Base-by-base conservation (phyloP, 2,888 invertebrate genomes). In the Malthinus seriepunctatus region DNA sequence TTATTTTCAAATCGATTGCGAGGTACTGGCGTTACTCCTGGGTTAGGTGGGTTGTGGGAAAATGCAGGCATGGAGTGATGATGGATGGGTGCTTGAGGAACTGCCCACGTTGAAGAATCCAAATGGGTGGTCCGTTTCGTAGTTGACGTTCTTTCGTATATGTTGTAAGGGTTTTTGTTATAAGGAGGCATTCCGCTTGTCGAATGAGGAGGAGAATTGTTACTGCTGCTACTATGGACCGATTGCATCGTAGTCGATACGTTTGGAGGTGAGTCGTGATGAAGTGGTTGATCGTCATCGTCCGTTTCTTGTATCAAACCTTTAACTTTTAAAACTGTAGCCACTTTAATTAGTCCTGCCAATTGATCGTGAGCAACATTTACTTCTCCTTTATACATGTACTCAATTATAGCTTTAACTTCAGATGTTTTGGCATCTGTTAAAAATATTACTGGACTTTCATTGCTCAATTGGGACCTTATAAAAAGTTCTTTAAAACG, bases 331-430 rank as follows among this genome's bases (percentile, higher is more conserved):
- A 87, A 72, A 5, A 82, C 80, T 68, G 84, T 82, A 0, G 86
- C 87, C 3, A 85, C 81, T 70, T 82, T 83, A n/a, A 87, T 74
- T 42, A 87, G 73, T 0, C 81, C 83, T 0, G 81, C 80, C 14
- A 87, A 71, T 73, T 93, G 90, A 62, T 91, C 90, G 75, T 93
- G 91, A 9, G 90, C 90, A 9, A 95, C 91, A 74, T 93, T 93
- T 15, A 94, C 93, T 79, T 95, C 93, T 0, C 95, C 95, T 31
- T 90, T 87, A 77, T 95, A 95, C 93, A 95, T 95, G 77, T 93
- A 95, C 73, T 95, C 93, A 14, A 95, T 81, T 9, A 95, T 87
- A 0, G 93, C 92, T 65, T 91, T 89, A 82, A 95, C 91, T 76
- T 95, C 94, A 45, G 85, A 83, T 68, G 89, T 89, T 68, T 89